phyloP scores from a whole-genome alignment of 1,140 invertebrate genomes.

The Leptinotarsa texana region DNA sequence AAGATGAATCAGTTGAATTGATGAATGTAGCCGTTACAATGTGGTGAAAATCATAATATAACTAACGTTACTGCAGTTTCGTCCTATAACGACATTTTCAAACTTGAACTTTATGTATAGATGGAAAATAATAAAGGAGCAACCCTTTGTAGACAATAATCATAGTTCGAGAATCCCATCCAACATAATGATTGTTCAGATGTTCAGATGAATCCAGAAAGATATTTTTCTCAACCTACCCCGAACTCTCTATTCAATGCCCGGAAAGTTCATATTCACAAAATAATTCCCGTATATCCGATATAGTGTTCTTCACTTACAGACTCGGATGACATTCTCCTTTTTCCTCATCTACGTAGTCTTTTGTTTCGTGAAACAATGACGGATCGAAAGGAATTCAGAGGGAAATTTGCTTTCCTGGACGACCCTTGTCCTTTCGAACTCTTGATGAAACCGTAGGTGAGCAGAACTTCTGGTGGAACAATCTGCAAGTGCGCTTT shows the following conservation, averaged over 20 bases:
- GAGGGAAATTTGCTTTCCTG: background rate
- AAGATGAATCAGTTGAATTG: no score
- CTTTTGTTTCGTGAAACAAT: background rate
- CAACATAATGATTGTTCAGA: no score
- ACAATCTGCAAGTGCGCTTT: background rate
- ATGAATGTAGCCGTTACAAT: no score
- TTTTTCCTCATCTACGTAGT: background rate
- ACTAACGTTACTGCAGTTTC: no score
- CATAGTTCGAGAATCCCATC: no score
- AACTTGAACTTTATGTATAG: no score
- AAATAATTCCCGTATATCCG: background rate
- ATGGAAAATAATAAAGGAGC: no score
- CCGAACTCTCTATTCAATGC: background rate
- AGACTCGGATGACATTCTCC: no score
- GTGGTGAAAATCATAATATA: no score
- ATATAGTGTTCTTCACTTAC: background rate
- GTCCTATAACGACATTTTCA: no score
- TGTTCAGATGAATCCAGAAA: background rate
- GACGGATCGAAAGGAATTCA: conserved; percentile 4
- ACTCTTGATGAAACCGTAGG: background rate
- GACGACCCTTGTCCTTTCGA: background rate
- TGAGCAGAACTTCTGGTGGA: background rate
- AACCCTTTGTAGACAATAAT: no score
- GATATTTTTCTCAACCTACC: background rate
- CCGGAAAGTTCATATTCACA: background rate